Conservation (phyloP, 2,888 invertebrate genomes). For the Stegana nigrithorax region DNA sequence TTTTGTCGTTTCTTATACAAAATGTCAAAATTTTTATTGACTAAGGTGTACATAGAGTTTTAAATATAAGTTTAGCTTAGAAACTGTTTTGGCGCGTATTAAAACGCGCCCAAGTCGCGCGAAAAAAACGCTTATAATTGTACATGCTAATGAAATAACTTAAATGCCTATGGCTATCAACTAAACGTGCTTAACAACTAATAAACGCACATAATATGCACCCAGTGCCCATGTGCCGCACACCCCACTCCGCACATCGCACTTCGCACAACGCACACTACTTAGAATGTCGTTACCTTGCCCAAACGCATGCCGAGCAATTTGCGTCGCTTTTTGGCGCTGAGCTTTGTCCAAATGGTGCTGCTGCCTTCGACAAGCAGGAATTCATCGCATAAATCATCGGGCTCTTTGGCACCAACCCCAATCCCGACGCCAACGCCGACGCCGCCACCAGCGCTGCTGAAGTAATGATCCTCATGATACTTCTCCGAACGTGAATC, state of each 20-base stretch:
- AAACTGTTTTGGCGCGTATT: constrained; percentile 16
- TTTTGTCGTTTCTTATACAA: constrained; percentile 13
- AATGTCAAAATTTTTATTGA: background rate
- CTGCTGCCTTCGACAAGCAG: constrained; percentile 77
- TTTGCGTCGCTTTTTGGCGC: constrained; percentile 78
- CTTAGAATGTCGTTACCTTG: constrained; percentile 78
- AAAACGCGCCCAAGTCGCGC: background rate
- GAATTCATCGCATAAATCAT: constrained; percentile 72
- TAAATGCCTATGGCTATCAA: constrained; percentile 19
- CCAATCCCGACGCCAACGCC: background rate
- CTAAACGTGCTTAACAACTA: constrained; percentile 50
- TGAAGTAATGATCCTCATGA: constrained; percentile 69
- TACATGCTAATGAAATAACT: constrained; percentile 9
- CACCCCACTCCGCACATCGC: too few relatives aligned
- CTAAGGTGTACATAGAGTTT: background rate
- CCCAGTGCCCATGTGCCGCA: too few relatives aligned
- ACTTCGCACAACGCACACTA: too few relatives aligned
- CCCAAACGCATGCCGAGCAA: constrained; percentile 77
- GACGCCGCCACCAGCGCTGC: constrained; percentile 33
- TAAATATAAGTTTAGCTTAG: background rate
- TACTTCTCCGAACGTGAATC: constrained; percentile 72
- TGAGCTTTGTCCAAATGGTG: constrained; percentile 76
- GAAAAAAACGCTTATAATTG: background rate
- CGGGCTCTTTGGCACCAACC: constrained; percentile 53
- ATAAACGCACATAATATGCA: constrained; percentile 61